phyloP scores from a whole-genome alignment of 2,888 invertebrate species.

The Brachylomia viminalis region DNA sequence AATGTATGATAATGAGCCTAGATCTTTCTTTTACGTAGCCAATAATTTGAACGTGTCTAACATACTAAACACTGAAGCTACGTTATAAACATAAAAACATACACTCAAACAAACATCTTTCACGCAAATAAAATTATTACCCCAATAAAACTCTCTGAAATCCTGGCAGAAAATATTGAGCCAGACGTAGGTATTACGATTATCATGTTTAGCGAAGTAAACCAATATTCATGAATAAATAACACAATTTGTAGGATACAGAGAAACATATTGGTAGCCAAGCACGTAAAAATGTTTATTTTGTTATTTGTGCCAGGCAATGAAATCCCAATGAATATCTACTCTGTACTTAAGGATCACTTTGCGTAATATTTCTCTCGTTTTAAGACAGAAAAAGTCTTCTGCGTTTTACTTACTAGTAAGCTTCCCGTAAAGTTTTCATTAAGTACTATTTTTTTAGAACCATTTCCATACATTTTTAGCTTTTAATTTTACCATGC shows the following conservation, averaged over 20 bases:
- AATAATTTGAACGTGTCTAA: constrained; percentile 1
- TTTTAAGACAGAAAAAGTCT: neutral
- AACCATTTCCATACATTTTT: neutral
- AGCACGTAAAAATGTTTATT: constrained; percentile 9
- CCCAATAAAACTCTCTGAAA: constrained; percentile 33
- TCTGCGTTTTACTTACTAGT: too few relatives aligned
- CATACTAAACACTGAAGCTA: neutral
- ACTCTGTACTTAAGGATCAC: constrained; percentile 4
- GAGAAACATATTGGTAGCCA: constrained; percentile 14
- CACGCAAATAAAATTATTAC: constrained; percentile 12
- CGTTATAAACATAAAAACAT: constrained; percentile 14
- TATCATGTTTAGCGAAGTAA: constrained; percentile 37
- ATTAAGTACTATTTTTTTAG: neutral
- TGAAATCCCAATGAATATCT: constrained; percentile 12
- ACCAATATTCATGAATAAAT: constrained; percentile 54
- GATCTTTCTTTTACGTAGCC: neutral
- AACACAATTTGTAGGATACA: constrained; percentile 28
- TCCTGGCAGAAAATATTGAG: constrained; percentile 11
- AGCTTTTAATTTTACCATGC: neutral
- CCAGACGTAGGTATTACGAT: too few relatives aligned
- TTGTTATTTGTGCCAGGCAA: constrained; percentile 5
- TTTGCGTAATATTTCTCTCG: neutral
- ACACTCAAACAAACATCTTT: constrained; percentile 16
- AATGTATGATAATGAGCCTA: constrained; percentile 29
- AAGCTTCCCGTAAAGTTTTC: too few relatives aligned